Percentiles rank a stretch among this genome's conserved stretches.
Conservation (phyloP, 2,797 vertebrate species). For the Simalia tracyae region DNA sequence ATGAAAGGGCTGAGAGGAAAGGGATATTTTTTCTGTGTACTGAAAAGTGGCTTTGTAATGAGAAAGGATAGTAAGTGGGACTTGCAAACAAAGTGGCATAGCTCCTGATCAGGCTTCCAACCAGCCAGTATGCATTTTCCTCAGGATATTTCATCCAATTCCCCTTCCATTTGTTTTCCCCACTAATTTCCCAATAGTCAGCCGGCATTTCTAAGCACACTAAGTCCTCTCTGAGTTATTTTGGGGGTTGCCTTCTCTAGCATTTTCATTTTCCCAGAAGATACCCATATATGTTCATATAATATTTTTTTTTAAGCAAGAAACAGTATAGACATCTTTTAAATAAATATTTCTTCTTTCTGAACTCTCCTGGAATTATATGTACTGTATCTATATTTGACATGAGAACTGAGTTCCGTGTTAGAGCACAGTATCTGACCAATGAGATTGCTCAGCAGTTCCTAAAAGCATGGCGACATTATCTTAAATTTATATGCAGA, state of each 20-base stretch:
- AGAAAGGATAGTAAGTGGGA: background rate
- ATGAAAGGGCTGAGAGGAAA: background rate
- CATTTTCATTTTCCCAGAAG: background rate
- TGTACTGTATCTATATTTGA: background rate
- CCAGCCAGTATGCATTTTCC: background rate
- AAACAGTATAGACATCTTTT: background rate
- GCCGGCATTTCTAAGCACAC: background rate
- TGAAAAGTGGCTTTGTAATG: background rate
- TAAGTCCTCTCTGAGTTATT: background rate
- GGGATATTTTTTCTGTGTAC: background rate
- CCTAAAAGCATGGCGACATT: background rate
- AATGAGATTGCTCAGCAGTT: background rate
- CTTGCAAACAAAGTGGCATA: background rate
- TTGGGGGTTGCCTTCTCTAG: background rate
- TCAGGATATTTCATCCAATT: background rate
- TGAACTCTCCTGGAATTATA: background rate
- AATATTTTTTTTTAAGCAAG: background rate
- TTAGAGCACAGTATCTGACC: background rate
- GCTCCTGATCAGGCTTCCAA: background rate
- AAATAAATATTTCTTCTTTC: background rate
- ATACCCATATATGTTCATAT: background rate
- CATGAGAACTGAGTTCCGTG: background rate
- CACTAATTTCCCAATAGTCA: background rate
- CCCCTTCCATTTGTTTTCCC: background rate
- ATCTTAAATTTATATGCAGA: constrained; percentile 1